These are phyloP conservation scores for Vidua macroura DNA, from an alignment of 2,113 vertebrate genomes.

Conservation along the genomic window DNA sequence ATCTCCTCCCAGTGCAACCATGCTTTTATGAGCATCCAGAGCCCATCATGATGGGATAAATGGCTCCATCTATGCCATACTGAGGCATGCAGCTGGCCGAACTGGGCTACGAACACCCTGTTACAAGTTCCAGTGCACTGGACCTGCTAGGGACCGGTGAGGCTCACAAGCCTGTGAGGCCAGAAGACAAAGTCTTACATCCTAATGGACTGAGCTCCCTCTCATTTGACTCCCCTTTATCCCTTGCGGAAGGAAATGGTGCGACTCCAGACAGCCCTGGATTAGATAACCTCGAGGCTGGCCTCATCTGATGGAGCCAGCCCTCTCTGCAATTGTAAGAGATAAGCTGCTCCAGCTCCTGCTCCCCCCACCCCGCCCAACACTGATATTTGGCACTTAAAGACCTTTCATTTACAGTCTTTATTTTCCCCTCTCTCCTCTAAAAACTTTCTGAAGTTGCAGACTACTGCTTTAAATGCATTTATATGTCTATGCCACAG, in stretches of 20 bases:
- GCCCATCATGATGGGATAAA: not conserved
- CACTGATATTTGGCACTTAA: not conserved
- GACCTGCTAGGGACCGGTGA: fast-evolving
- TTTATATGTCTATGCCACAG: not conserved
- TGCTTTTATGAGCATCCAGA: not conserved
- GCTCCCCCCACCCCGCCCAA: not conserved
- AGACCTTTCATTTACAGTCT: not conserved
- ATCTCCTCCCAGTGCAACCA: not conserved
- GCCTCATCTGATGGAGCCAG: constrained; percentile 24
- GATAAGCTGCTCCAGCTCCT: not conserved
- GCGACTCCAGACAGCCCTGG: not conserved
- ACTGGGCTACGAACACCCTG: not conserved
- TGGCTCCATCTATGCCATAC: not conserved
- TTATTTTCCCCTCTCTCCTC: not conserved
- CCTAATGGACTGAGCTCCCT: not conserved
- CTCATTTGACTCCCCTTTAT: not conserved
- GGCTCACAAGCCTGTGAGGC: not conserved
- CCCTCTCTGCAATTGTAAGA: not conserved
- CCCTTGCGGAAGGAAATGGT: constrained; percentile 1
- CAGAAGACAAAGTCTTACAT: not conserved
- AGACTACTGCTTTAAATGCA: not conserved
- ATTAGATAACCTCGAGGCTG: constrained; percentile 35
- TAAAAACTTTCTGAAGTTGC: constrained; percentile 11
- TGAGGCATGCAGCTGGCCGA: not conserved
- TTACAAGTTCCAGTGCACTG: not conserved